A percentile compares a stretch with the other conserved stretches of the same genome.
phyloP scores from a whole-genome alignment of 2,888 invertebrate genomes.

The Pherbina coryleti region DNA sequence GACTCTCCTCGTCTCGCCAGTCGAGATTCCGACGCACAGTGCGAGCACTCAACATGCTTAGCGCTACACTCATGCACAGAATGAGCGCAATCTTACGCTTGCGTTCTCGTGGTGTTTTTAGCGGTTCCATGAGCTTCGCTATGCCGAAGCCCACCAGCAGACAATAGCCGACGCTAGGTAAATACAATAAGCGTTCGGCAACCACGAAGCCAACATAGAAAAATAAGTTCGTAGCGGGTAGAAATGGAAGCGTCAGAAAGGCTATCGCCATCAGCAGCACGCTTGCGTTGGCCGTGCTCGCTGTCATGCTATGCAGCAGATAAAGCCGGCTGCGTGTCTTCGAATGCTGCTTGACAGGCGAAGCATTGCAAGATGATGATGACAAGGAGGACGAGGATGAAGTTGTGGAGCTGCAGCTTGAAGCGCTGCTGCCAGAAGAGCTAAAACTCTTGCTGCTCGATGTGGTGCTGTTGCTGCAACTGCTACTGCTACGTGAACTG shows the following conservation, averaged over 20 bases:
- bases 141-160: conserved; percentile 85
- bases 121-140: conserved; percentile 68
- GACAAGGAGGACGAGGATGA: conserved; percentile 43
- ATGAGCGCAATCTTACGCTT: conserved; percentile 59
- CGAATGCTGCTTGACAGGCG: conserved; percentile 35
- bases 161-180: conserved; percentile 96
- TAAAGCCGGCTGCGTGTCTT: conserved; percentile 22
- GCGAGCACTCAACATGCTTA: conserved; percentile 80
- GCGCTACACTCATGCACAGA: conserved; percentile 71
- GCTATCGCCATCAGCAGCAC: conserved; percentile 76
- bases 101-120: conserved; percentile 66
- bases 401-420: conserved; percentile 50
- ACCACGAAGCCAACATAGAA: conserved; percentile 99
- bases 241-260: conserved; percentile 90
- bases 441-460: conserved; percentile 68
- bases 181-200: conserved; percentile 94
- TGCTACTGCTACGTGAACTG: conserved; percentile 67
- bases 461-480: conserved; percentile 68
- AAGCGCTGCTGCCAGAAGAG: conserved; percentile 46
- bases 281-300: conserved; percentile 52
- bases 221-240: conserved; percentile 95
- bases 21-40: conserved; percentile 88
- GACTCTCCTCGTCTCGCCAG: conserved; percentile 93
- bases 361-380: conserved; percentile 34
- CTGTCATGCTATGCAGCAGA: conserved; percentile 41